Evolutionary conservation across 2,888 invertebrate genomes (phyloP).

Genomic region (Dasysyrphus tricinctus): DNA sequence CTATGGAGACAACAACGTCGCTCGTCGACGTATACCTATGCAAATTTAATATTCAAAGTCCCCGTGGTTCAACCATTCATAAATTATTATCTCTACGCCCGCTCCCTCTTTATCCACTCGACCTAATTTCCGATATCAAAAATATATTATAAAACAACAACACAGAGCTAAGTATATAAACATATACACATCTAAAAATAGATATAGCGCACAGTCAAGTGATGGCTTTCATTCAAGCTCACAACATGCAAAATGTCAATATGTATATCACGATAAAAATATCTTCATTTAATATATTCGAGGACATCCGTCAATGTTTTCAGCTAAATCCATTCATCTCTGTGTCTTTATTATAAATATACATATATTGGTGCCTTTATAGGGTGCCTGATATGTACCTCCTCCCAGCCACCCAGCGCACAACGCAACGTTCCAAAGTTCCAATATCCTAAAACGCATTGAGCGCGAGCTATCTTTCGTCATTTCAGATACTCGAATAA

Average conservation of each 20-base stretch:
- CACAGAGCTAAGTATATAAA: not conserved
- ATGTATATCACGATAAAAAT: conserved; percentile 3
- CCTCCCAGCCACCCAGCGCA: not conserved
- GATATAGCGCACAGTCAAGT: conserved; percentile 24
- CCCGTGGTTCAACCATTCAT: conserved; percentile 48
- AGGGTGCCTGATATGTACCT: not conserved
- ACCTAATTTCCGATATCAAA: conserved; percentile 62
- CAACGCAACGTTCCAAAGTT: not conserved
- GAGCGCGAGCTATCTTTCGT: not conserved
- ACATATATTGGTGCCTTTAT: not conserved
- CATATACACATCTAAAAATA: conserved; percentile 21
- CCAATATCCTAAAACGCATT: conserved; percentile 9
- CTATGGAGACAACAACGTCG: not conserved
- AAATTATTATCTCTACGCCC: conserved; percentile 3
- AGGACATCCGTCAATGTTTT: conserved; percentile 59
- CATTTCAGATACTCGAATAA: conserved; percentile 27
- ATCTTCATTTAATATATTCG: conserved; percentile 22
- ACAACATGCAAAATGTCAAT: conserved; percentile 20
- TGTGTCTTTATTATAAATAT: not conserved
- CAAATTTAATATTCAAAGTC: conserved; percentile 48
- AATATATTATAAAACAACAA: conserved; percentile 36
- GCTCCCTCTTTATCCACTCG: conserved; percentile 34
- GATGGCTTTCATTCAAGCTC: conserved; percentile 38
- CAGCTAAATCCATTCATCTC: conserved; percentile 49
- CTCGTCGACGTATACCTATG: conserved; percentile 17